These are phyloP conservation scores for Caenorhabditis afra DNA, from an alignment of 2,888 invertebrate genomes.

Conservation along the genomic window DNA sequence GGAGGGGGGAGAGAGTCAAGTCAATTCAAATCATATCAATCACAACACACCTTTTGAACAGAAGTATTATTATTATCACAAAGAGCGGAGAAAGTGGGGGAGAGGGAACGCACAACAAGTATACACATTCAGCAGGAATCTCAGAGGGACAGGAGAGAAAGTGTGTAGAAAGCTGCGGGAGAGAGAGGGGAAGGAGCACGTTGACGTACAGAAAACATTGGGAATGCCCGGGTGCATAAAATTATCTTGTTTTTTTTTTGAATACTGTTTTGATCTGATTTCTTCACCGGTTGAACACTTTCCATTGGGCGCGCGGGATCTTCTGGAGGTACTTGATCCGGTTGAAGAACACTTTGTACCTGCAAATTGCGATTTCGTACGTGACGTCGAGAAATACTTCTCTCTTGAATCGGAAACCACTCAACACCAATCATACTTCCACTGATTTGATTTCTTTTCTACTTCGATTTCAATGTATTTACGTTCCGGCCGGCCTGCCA, in stretches of 20 bases:
- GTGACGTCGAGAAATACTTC: constrained; percentile 5
- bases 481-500: background rate
- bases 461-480: constrained; percentile 8
- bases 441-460: constrained; percentile 25
- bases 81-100: constrained; percentile 20
- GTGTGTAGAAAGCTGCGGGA: constrained; percentile 34
- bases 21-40: constrained; percentile 29
- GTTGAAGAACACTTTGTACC: constrained; percentile 76
- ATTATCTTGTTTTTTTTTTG: constrained; percentile 11
- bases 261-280: constrained; percentile 7
- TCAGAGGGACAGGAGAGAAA: background rate
- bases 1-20: constrained; percentile 12
- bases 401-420: background rate
- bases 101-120: constrained; percentile 18
- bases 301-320: constrained; percentile 78
- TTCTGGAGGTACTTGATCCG: constrained; percentile 77
- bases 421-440: background rate
- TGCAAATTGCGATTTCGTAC: constrained; percentile 35
- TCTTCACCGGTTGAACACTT: constrained; percentile 69
- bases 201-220: constrained; percentile 14
- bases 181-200: constrained; percentile 17
- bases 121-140: constrained; percentile 13
- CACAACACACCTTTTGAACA: constrained; percentile 31
- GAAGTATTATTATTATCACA: constrained; percentile 37
- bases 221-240: constrained; percentile 11